A percentile compares a stretch with the other conserved stretches of the same genome.
These are phyloP conservation scores for Synaphobranchus kaupii DNA, from an alignment of 2,797 vertebrate species.

Conservation along the genomic window DNA sequence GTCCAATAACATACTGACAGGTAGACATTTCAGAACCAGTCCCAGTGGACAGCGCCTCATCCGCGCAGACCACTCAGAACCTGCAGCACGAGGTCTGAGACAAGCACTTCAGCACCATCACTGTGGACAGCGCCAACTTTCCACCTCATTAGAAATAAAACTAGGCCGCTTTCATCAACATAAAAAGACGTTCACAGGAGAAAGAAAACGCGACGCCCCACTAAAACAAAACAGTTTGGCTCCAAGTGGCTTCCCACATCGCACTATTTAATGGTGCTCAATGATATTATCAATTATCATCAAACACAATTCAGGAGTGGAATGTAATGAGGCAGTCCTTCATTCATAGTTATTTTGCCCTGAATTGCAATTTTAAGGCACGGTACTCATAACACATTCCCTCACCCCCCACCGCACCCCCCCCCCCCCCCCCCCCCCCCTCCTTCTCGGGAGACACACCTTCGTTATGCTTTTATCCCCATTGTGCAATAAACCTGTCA, in stretches of 20 bases:
- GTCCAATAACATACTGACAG: too few species aligned
- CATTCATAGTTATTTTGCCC: not conserved
- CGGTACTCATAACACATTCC: not conserved
- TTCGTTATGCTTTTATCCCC: not conserved
- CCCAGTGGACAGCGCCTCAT: too few species aligned
- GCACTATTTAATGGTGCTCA: not conserved
- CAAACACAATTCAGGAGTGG: not conserved
- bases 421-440: too few species aligned
- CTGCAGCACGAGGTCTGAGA: not conserved
- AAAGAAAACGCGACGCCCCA: not conserved
- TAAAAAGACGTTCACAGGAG: not conserved
- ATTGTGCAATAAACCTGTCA: not conserved
- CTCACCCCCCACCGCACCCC: too few species aligned
- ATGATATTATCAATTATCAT: constrained; percentile 4
- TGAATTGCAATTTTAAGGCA: not conserved
- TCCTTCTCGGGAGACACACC: not conserved
- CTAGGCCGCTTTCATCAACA: not conserved
- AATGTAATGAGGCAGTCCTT: not conserved
- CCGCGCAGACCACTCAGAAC: not conserved
- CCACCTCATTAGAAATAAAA: not conserved
- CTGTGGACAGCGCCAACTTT: not conserved
- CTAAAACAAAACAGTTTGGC: not conserved
- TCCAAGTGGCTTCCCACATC: not conserved
- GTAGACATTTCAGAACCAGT: too few species aligned
- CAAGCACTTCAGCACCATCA: not conserved